A percentile compares a stretch with the other conserved stretches of the same genome.
Conservation (phyloP, 2,888 invertebrate genomes). For the Artemia sp. region DNA sequence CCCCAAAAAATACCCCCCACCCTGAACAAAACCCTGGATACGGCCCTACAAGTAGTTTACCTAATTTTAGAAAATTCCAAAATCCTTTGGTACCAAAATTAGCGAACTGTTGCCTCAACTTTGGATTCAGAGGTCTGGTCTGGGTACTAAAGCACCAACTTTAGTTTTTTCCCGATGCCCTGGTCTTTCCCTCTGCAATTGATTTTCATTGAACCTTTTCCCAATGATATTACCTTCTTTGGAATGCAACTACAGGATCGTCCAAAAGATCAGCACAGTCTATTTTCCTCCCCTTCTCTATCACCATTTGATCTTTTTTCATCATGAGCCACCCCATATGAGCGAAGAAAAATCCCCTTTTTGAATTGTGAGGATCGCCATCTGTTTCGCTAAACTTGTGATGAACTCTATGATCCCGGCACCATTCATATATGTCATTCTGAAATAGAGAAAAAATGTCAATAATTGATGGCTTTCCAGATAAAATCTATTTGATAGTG, state of each 20-base stretch:
- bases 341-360: constrained; percentile 73
- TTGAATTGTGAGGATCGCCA: constrained; percentile 64
- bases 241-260: constrained; percentile 60
- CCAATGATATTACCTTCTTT: constrained; percentile 44
- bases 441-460: constrained; percentile 30
- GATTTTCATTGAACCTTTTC: too few relatives aligned
- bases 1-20: too few relatives aligned
- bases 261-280: constrained; percentile 60
- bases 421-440: constrained; percentile 34
- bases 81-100: too few relatives aligned
- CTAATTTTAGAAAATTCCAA: too few relatives aligned
- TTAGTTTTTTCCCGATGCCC: too few relatives aligned
- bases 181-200: too few relatives aligned
- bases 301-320: constrained; percentile 70
- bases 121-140: too few relatives aligned
- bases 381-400: constrained; percentile 48
- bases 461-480: neutral
- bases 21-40: too few relatives aligned
- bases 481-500: neutral
- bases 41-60: too few relatives aligned
- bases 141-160: too few relatives aligned
- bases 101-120: too few relatives aligned
- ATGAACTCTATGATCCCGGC: constrained; percentile 33
- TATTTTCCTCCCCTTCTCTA: constrained; percentile 53
- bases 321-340: constrained; percentile 85